phyloP scores from a whole-genome alignment of 1,140 invertebrate species.

The Drosophila busckii region DNA sequence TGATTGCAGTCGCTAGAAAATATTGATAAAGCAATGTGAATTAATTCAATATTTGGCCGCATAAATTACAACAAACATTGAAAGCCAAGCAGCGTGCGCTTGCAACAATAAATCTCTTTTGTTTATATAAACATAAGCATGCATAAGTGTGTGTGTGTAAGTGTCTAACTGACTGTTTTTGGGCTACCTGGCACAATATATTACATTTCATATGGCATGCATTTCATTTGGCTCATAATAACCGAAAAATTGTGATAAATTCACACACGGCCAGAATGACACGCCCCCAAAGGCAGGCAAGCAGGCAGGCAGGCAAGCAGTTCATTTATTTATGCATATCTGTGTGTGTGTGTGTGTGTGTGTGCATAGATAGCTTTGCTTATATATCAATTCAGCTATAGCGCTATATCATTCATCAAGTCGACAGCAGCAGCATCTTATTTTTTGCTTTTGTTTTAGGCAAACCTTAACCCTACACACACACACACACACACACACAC shows the following conservation, averaged over 20 bases:
- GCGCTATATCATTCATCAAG: slow-evolving; percentile 73
- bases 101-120: slow-evolving; percentile 60
- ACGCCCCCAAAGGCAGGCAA: background rate
- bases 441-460: slow-evolving; percentile 9
- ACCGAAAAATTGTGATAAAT: slow-evolving; percentile 52
- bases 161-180: slow-evolving; percentile 4
- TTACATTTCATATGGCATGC: slow-evolving; percentile 62
- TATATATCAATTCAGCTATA: slow-evolving; percentile 74
- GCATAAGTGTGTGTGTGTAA: slow-evolving; percentile 1
- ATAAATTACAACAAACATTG: slow-evolving; percentile 52
- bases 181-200: slow-evolving; percentile 60
- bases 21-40: slow-evolving; percentile 59
- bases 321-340: slow-evolving; percentile 11
- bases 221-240: slow-evolving; percentile 70
- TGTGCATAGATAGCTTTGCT: slow-evolving; percentile 28
- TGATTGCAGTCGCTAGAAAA: too few species aligned
- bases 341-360: slow-evolving; percentile 18
- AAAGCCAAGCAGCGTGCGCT: background rate
- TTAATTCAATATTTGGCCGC: slow-evolving; percentile 61
- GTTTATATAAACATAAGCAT: slow-evolving; percentile 27
- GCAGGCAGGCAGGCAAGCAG: slow-evolving; percentile 16
- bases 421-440: slow-evolving; percentile 29
- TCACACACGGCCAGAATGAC: slow-evolving; percentile 3
- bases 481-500: slow-evolving; percentile 8
- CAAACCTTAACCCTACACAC: background rate